Evolutionary conservation across 64 coral and sea anemone species (phyloP).

Genomic region (Montipora cactus): DNA sequence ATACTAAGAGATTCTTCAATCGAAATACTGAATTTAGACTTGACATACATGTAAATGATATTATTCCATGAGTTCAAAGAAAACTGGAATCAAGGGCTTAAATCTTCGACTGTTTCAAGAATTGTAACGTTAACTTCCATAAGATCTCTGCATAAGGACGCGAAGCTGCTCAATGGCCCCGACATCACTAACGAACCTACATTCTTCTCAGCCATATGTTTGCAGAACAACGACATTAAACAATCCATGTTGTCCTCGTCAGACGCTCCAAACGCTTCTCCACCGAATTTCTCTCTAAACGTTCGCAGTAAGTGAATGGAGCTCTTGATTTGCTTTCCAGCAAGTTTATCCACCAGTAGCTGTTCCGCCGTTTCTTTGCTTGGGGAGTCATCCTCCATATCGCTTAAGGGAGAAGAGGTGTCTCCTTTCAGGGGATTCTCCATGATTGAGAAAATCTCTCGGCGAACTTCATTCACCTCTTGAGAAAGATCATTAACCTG

Average conservation of each 20-base stretch:
- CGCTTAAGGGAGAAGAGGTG: slow-evolving; percentile 39
- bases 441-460: slow-evolving; percentile 72
- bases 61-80: no score
- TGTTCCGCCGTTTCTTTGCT: slow-evolving; percentile 69
- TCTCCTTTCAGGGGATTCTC: slow-evolving; percentile 69
- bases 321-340: slow-evolving; percentile 54
- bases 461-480: slow-evolving; percentile 69
- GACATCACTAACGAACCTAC: slow-evolving; percentile 82
- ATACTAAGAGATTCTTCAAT: no score
- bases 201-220: slow-evolving; percentile 72
- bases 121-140: slow-evolving; percentile 88
- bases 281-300: slow-evolving; percentile 69
- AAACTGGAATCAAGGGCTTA: background rate
- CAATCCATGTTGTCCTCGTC: slow-evolving; percentile 89
- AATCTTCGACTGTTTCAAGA: slow-evolving; percentile 73
- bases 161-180: slow-evolving; percentile 58
- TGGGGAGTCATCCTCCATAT: slow-evolving; percentile 36
- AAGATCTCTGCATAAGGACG: slow-evolving; percentile 79
- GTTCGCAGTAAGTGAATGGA: slow-evolving; percentile 75
- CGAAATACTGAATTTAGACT: no score
- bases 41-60: no score
- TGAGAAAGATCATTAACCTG: slow-evolving; percentile 86
- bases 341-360: slow-evolving; percentile 54
- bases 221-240: slow-evolving; percentile 78
- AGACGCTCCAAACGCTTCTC: slow-evolving; percentile 71